A percentile compares a stretch with the other conserved stretches of the same genome.
phyloP scores from a whole-genome alignment of 2,888 invertebrate species.

The Lamellibrachia columna region DNA sequence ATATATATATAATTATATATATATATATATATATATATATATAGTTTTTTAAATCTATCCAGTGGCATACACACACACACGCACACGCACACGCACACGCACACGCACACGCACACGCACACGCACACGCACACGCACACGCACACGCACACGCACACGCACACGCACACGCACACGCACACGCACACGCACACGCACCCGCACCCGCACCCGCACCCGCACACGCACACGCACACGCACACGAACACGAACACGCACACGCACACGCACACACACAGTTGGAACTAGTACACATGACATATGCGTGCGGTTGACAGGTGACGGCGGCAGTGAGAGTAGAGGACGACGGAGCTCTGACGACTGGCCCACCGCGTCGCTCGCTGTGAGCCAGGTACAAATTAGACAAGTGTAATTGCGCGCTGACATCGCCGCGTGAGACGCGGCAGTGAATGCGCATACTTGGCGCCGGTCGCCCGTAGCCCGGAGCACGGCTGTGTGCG shows the following conservation, averaged over 20 bases:
- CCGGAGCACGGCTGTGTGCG: neutral
- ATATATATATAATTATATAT: too few relatives aligned
- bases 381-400: neutral
- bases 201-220: neutral
- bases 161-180: neutral
- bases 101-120: neutral
- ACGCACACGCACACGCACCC: neutral
- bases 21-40: too few relatives aligned
- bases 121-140: neutral
- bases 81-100: neutral
- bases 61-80: neutral
- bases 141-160: neutral
- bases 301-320: neutral
- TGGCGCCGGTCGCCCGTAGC: neutral
- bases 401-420: conserved; percentile 10
- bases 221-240: neutral
- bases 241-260: neutral
- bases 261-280: too few relatives aligned
- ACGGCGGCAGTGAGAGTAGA: neutral
- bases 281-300: neutral
- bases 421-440: conserved; percentile 5
- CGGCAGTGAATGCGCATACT: neutral
- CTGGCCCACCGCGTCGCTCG: neutral
- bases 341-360: neutral
- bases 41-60: too few relatives aligned